Evolutionary conservation across 2,888 invertebrate genomes (phyloP), one percentile per base, ranked within the genome.

Genomic region (Cheilosia soror): DNA sequence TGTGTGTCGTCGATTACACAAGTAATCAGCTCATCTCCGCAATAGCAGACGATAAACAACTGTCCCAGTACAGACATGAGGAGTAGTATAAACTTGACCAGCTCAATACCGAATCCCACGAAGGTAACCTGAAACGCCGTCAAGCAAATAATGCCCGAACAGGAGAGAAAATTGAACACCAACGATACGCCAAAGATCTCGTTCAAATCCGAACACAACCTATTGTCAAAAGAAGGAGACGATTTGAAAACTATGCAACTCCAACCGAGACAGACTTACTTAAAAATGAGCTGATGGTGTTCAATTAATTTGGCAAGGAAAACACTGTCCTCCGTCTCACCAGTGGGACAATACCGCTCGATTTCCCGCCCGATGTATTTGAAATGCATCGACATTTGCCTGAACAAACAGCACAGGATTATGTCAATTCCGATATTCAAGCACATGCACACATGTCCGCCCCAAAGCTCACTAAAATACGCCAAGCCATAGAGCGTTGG

Each of bases 331-430:
- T 88, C 85, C 37, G 29, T 5, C 5, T 65, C 53, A 27, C 76
- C 65, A 13, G 82, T 78, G 1, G 90, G 89, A 5, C 87, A 44
- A 71, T 89, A 89, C 1, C 51, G 66, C 42, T 89, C 78, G 11
- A 91, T 53, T 3, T 84, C 69, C 20, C 80, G 73, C 0, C 87
- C 87, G 15, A 90, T 84, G 47, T 88, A 86, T 27, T 88, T 88
- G 15, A 90, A 88, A 49, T 91, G 90, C 88, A 90, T 89, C 76
- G 89, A 89, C 42, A 90, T 87, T 84, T 91, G 91, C 73, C 63
- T 51, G 20, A 69, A 51, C 68, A 84, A 68, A 68, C 78, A 75
- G 44, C 78, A 79, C 9, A 84, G n/a, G 1, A 78, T 49, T n/a
- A 83, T 5, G 68, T 83, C 83, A 25, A 73, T 65, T 51, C 78